These are phyloP conservation scores for Nannoperca australis DNA, from an alignment of 2,797 vertebrate species.

Conservation along the genomic window DNA sequence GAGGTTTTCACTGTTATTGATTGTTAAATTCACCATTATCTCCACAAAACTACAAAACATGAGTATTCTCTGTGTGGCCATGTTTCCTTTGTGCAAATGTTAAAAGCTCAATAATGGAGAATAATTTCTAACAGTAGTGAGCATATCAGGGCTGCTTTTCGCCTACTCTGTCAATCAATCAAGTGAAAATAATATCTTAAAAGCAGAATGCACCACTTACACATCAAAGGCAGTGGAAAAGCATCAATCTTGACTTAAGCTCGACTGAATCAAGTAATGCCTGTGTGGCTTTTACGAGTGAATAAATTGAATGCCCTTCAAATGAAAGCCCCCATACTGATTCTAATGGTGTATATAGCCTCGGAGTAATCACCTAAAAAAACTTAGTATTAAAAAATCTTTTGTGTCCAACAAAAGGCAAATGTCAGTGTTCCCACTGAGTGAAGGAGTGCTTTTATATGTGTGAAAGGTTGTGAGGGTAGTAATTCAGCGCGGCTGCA, in stretches of 20 bases:
- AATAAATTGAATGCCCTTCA: constrained; percentile 71
- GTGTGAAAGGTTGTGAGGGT: constrained; percentile 82
- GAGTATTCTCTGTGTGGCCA: constrained; percentile 54
- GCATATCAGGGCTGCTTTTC: constrained; percentile 47
- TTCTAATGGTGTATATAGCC: constrained; percentile 66
- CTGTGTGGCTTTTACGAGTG: constrained; percentile 65
- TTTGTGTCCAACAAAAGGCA: constrained; percentile 79
- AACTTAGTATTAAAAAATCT: constrained; percentile 73
- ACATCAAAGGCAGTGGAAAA: constrained; percentile 54
- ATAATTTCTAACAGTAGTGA: constrained; percentile 49
- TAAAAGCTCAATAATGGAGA: constrained; percentile 69
- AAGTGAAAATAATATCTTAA: constrained; percentile 62
- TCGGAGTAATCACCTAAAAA: constrained; percentile 66
- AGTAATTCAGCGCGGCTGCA: constrained; percentile 75
- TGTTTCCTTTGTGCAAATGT: constrained; percentile 65
- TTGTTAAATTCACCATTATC: constrained; percentile 76
- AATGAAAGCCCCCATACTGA: constrained; percentile 56
- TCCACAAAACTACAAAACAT: constrained; percentile 49
- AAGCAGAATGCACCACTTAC: constrained; percentile 64
- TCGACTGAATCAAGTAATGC: constrained; percentile 57
- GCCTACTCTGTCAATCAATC: constrained; percentile 63
- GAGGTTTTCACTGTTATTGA: constrained; percentile 76
- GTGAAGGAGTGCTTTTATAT: constrained; percentile 78
- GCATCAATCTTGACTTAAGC: constrained; percentile 65
- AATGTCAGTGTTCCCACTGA: constrained; percentile 80